A percentile compares a stretch with the other conserved stretches of the same genome.
Evolutionary conservation across 2,888 invertebrate genomes (phyloP).

Genomic region (Athalia circularis): DNA sequence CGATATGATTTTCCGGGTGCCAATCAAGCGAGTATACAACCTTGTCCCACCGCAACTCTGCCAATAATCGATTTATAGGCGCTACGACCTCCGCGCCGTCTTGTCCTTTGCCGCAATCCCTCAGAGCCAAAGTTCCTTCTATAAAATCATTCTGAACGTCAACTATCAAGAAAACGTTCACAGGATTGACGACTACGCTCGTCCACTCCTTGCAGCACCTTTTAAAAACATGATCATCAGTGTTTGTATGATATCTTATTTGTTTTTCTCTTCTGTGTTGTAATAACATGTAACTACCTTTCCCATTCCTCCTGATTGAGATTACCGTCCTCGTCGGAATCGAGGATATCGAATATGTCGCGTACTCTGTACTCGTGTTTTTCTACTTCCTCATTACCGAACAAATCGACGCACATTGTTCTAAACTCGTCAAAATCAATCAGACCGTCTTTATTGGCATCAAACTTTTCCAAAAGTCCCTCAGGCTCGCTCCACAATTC

Average conservation of each 20-base stretch:
- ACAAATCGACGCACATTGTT: conserved; percentile 59
- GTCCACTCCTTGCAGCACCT: conserved; percentile 93
- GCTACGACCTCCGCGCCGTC: conserved; percentile 91
- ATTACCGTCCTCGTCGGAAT: conserved; percentile 82
- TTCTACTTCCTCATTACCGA: conserved; percentile 57
- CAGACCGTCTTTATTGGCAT: conserved; percentile 56
- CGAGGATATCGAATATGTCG: conserved; percentile 87
- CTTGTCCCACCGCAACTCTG: conserved; percentile 86
- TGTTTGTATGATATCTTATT: not conserved
- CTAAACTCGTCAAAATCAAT: conserved; percentile 60
- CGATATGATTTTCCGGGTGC: conserved; percentile 96
- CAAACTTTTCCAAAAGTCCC: conserved; percentile 54
- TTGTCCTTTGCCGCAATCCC: conserved; percentile 90
- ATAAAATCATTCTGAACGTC: conserved; percentile 99
- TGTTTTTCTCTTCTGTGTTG: not conserved
- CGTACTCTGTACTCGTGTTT: conserved; percentile 79
- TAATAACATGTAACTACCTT: conserved; percentile 54
- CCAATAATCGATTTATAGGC: conserved; percentile 89
- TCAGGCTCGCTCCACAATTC: conserved; percentile 50
- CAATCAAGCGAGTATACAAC: conserved; percentile 96
- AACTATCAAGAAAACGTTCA: conserved; percentile 90
- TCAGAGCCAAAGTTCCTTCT: conserved; percentile 92
- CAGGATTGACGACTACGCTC: conserved; percentile 82
- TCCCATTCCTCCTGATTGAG: conserved; percentile 88
- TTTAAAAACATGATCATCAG: not conserved